Conservation (phyloP, 2,113 vertebrate species). For the Albula glossodonta region DNA sequence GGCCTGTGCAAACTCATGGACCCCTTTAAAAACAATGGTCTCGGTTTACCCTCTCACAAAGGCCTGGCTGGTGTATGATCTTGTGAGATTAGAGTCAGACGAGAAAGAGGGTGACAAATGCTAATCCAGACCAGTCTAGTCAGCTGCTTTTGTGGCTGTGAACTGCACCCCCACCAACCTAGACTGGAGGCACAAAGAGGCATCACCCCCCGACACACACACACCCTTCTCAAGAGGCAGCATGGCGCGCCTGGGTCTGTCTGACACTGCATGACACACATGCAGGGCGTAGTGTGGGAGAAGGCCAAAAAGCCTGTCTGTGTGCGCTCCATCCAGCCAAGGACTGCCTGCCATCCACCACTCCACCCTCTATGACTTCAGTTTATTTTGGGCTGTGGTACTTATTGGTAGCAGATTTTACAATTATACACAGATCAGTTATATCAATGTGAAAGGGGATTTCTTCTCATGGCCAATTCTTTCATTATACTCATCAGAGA, state of each 20-base stretch:
- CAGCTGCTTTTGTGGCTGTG: constrained; percentile 33
- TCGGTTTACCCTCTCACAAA: constrained; percentile 8
- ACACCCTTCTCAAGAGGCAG: constrained; percentile 9
- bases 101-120: constrained; percentile 11
- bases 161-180: constrained; percentile 10
- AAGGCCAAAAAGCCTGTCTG: constrained; percentile 18
- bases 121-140: constrained; percentile 21
- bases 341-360: neutral
- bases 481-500: too few relatives aligned
- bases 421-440: neutral
- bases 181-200: constrained; percentile 22
- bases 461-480: neutral
- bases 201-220: constrained; percentile 23
- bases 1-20: neutral
- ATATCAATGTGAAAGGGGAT: neutral
- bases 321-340: neutral
- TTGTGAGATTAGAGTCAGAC: constrained; percentile 15
- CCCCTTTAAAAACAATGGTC: constrained; percentile 1
- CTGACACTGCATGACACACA: constrained; percentile 23
- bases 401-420: neutral
- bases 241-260: neutral
- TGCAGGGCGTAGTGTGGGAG: constrained; percentile 36
- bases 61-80: constrained; percentile 4
- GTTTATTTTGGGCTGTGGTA: neutral
- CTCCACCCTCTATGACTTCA: neutral